Conservation (phyloP, 2,113 vertebrate genomes). For the Eolophus roseicapilla region DNA sequence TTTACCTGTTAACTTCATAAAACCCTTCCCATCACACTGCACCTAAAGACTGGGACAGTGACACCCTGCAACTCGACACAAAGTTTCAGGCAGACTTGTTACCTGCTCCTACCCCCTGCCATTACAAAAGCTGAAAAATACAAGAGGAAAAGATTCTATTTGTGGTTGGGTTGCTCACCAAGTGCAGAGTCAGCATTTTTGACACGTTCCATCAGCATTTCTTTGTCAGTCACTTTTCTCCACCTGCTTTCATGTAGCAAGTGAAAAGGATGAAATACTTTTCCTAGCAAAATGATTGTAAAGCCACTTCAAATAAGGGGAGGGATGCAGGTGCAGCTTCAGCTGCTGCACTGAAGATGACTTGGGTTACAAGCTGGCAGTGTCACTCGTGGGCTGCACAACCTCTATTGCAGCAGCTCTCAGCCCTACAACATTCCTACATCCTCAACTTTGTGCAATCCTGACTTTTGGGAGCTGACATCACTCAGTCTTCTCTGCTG, state of each 20-base stretch:
- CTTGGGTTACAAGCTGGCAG: not conserved
- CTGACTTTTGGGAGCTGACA: not conserved
- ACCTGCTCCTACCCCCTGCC: not conserved
- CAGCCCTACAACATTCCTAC: not conserved
- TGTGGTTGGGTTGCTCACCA: not conserved
- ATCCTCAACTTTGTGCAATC: not conserved
- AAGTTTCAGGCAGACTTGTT: not conserved
- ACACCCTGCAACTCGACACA: not conserved
- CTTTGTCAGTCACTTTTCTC: slow-evolving; percentile 28
- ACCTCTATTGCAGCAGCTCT: not conserved
- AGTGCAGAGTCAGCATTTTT: slow-evolving; percentile 6
- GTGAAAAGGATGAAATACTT: slow-evolving; percentile 36
- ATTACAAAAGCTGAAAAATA: not conserved
- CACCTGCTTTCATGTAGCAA: not conserved
- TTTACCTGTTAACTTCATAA: rapidly evolving
- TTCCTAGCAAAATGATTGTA: slow-evolving; percentile 26
- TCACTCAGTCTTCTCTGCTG: not conserved
- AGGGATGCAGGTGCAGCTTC: slow-evolving; percentile 32
- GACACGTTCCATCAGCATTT: not conserved
- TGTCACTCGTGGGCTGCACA: not conserved
- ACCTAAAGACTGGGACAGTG: not conserved
- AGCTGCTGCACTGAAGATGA: slow-evolving; percentile 6
- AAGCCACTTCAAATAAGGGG: slow-evolving; percentile 28
- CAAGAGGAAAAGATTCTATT: not conserved
- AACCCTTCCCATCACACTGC: not conserved